Conservation (phyloP, 2,797 vertebrate genomes). For the Microtus obscurus region DNA sequence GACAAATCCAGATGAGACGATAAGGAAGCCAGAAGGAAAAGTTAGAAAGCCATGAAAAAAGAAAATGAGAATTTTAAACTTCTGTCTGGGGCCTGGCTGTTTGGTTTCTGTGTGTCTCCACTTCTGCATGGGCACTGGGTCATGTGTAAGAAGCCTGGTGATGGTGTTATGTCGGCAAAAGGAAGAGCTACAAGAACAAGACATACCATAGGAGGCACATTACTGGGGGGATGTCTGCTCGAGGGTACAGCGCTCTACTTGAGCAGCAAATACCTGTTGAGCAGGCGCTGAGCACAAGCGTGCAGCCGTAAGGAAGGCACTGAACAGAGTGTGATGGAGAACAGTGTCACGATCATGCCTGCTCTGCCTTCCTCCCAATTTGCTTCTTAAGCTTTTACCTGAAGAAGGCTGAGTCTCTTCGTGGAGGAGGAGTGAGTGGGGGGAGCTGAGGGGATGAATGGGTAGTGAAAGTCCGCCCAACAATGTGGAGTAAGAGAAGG, state of each 20-base stretch:
- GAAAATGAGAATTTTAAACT: conserved; percentile 48
- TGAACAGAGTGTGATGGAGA: not conserved
- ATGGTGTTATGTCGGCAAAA: not conserved
- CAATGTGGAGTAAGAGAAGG: not conserved
- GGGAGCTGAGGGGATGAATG: not conserved
- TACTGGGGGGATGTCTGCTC: not conserved
- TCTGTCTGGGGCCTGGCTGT: not conserved
- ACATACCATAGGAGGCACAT: not conserved
- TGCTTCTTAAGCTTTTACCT: conserved; percentile 23
- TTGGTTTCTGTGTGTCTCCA: not conserved
- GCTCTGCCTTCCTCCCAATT: not conserved
- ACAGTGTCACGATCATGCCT: not conserved
- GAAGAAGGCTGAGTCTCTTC: not conserved
- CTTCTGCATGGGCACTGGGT: not conserved
- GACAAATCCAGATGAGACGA: conserved; percentile 36
- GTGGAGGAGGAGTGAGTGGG: not conserved
- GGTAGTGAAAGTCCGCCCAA: not conserved
- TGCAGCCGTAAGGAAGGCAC: not conserved
- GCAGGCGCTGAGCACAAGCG: not conserved
- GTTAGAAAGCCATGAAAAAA: conserved; percentile 16
- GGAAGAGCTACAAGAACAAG: conserved; percentile 1
- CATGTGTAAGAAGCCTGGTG: not conserved
- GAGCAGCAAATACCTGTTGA: not conserved
- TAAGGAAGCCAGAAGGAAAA: not conserved
- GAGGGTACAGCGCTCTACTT: not conserved